These are phyloP conservation scores for Sepioteuthis lessoniana DNA, from an alignment of 2,888 invertebrate genomes.

Conservation along the genomic window DNA sequence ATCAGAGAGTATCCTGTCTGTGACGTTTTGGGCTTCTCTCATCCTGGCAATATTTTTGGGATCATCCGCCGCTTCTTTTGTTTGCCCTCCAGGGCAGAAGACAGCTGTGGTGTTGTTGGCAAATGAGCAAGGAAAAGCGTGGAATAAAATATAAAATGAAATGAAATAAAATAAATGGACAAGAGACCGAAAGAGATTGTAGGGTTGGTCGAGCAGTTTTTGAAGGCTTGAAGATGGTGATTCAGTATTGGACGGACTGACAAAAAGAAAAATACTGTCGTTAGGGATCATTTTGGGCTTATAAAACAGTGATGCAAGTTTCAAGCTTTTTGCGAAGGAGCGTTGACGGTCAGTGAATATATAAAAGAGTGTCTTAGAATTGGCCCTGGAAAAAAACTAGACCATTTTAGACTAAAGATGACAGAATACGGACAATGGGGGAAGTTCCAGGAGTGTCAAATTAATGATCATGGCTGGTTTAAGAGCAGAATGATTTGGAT, in stretches of 20 bases:
- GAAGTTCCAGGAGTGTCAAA: too few relatives aligned
- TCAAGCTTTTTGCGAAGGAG: not conserved
- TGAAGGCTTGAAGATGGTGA: not conserved
- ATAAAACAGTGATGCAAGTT: not conserved
- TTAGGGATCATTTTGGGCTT: not conserved
- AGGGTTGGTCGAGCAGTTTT: not conserved
- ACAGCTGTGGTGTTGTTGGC: not conserved
- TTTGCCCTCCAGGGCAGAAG: not conserved
- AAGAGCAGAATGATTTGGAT: too few relatives aligned
- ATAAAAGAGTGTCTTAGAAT: too few relatives aligned
- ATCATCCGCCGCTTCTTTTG: not conserved
- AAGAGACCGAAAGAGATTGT: not conserved
- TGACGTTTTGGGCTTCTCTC: slow-evolving; percentile 25
- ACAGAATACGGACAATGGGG: too few relatives aligned
- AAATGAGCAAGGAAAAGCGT: not conserved
- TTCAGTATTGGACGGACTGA: not conserved
- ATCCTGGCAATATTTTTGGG: not conserved
- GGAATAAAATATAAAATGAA: not conserved
- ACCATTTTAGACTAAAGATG: too few relatives aligned
- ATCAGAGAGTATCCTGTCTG: not conserved
- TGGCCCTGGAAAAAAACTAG: too few relatives aligned
- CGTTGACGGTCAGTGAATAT: not conserved
- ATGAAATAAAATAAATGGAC: not conserved
- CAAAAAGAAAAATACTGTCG: not conserved
- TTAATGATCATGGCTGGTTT: too few relatives aligned